Percentiles rank a stretch among this genome's conserved stretches.
Evolutionary conservation across 2,888 invertebrate species (phyloP).

Genomic region (Autographa gamma): DNA sequence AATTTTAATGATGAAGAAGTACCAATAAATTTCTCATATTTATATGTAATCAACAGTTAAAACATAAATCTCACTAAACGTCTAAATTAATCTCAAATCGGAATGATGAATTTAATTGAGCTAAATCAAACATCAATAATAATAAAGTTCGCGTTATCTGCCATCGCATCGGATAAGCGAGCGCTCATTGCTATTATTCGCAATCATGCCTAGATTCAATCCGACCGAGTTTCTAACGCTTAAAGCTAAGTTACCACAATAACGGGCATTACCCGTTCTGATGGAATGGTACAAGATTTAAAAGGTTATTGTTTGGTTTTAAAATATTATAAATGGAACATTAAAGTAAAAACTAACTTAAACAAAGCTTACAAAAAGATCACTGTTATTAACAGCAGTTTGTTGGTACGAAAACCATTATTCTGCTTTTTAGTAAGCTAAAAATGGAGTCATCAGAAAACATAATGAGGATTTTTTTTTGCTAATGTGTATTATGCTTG

Average conservation of each 20-base stretch:
- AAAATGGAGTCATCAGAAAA: too few species aligned
- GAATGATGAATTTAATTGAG: constrained; percentile 32
- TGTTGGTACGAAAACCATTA: too few species aligned
- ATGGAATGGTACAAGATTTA: constrained; percentile 39
- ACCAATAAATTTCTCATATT: too few species aligned
- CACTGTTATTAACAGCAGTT: too few species aligned
- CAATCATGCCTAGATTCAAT: constrained; percentile 77
- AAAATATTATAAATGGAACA: too few species aligned
- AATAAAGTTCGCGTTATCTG: constrained; percentile 64
- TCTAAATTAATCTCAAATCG: constrained; percentile 11
- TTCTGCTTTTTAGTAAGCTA: too few species aligned
- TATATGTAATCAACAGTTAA: not conserved
- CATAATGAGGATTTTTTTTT: too few species aligned
- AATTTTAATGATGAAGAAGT: too few species aligned
- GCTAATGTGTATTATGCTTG: too few species aligned
- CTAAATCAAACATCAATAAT: constrained; percentile 63
- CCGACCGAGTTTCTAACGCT: constrained; percentile 68
- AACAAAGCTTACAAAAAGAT: too few species aligned
- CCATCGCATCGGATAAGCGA: constrained; percentile 50
- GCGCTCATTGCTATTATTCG: constrained; percentile 67
- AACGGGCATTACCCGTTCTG: constrained; percentile 58
- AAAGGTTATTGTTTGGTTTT: constrained; percentile 7
- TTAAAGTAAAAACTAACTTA: too few species aligned
- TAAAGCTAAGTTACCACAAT: constrained; percentile 60
- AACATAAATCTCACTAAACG: constrained; percentile 2